Base-by-base conservation (phyloP, 2,888 invertebrate species). In the Leucozona laternaria region DNA sequence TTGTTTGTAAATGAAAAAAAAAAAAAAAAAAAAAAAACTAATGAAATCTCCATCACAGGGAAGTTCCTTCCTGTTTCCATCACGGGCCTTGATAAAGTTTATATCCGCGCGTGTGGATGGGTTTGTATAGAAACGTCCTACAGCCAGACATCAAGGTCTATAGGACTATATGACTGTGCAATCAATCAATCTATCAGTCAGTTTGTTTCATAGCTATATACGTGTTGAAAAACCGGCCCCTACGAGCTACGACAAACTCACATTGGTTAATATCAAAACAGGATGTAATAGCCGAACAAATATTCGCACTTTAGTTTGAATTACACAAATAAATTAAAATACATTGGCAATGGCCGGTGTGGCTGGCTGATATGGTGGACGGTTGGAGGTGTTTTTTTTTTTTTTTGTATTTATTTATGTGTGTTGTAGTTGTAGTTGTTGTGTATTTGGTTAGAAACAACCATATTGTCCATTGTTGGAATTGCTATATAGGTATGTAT, bases 231-330 rank as follows among this genome's bases (percentile, higher is more conserved):
- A 5, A 57, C 71, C 68, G 25, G 66, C 28, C 58, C 62, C 53
- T 55, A 34, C n/a, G 40, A 55, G 57, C 53, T 55, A 34, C n/a
- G 40, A 55, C 31, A 55, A 25, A 60, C 48, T 71, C 72, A 68
- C 40, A 43, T 28, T 13, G 31, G 78, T 64, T 78, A 64, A 73
- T 66, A 81, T 78, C 57, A 75, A 78, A 79, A 81, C 73, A 81
- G 71, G 73, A 79, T 73, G 86, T 81, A 75, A 81, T 70, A 75
- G 58, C 53, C 75, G 71, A 81, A 82, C 86, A 82, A 86, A 86
- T 79, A 86, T 75, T 78, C 75, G 60, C 78, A 78, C 81, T 78
- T 81, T 75, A 78, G 72, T 78, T 53, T 73, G 81, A 78, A 81
- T 70, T 82, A 43, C 75, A 60, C 86, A 78, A 73, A 75, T 75